These are phyloP conservation scores for Ochropleura leucogaster DNA, from an alignment of 2,888 invertebrate genomes.

Conservation along the genomic window DNA sequence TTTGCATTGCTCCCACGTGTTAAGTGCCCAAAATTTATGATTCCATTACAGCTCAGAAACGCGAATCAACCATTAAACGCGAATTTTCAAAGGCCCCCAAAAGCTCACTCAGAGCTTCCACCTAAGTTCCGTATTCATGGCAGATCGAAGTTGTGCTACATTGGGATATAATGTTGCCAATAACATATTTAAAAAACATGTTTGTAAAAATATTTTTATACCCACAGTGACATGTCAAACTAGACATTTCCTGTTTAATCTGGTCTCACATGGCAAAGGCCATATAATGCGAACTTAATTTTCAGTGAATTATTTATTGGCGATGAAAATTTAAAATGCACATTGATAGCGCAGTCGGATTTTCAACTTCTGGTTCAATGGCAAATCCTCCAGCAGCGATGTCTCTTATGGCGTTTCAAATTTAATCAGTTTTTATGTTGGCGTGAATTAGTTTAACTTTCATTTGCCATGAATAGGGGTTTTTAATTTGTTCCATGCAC, in stretches of 20 bases:
- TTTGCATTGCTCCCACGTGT: neutral
- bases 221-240: neutral
- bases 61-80: neutral
- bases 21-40: neutral
- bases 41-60: neutral
- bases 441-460: neutral
- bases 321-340: neutral
- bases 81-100: neutral
- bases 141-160: neutral
- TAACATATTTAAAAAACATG: neutral
- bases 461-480: neutral
- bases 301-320: neutral
- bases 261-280: neutral
- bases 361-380: neutral
- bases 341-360: neutral
- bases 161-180: neutral
- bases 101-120: neutral
- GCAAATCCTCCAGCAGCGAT: neutral
- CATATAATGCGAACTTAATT: neutral
- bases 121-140: neutral
- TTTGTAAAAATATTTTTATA: neutral
- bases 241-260: neutral
- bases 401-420: neutral
- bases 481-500: neutral
- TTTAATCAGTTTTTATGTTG: too few species aligned